Percentiles rank a stretch among this genome's conserved stretches.
phyloP scores from a whole-genome alignment of 2,113 vertebrate genomes.

The Panthera tigris region DNA sequence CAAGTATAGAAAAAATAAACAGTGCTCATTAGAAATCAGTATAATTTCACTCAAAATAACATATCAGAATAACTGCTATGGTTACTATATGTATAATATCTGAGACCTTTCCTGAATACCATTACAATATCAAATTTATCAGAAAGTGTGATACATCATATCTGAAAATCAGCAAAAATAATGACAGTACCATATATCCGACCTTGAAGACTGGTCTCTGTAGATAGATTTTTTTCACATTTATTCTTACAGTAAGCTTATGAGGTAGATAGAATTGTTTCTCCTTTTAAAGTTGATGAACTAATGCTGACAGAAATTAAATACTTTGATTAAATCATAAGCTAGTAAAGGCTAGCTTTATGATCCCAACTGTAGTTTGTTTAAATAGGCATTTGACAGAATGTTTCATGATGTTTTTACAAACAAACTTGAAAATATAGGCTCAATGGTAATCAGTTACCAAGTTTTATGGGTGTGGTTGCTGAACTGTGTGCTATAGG shows the following conservation, averaged over 20 bases:
- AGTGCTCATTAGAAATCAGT: neutral
- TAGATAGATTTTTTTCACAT: neutral
- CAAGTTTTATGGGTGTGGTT: neutral
- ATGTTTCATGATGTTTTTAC: neutral
- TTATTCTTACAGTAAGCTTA: neutral
- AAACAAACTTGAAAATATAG: neutral
- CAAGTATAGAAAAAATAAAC: neutral
- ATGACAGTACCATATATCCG: neutral
- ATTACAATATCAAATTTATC: slow-evolving; percentile 6
- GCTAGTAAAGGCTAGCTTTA: neutral
- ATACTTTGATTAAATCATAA: slow-evolving; percentile 16
- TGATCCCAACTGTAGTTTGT: neutral
- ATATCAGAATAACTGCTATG: neutral
- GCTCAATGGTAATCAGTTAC: neutral
- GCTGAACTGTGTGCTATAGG: neutral
- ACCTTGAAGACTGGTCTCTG: neutral
- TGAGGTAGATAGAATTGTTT: neutral
- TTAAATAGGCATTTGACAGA: neutral
- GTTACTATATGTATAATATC: neutral
- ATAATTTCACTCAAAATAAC: slow-evolving; percentile 13
- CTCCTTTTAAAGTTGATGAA: neutral
- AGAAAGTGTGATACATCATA: neutral
- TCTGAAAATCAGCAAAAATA: neutral
- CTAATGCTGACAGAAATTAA: neutral
- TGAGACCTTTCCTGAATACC: neutral